phyloP scores from a whole-genome alignment of 2,113 vertebrate species.

The Pogonocichla stellata region DNA sequence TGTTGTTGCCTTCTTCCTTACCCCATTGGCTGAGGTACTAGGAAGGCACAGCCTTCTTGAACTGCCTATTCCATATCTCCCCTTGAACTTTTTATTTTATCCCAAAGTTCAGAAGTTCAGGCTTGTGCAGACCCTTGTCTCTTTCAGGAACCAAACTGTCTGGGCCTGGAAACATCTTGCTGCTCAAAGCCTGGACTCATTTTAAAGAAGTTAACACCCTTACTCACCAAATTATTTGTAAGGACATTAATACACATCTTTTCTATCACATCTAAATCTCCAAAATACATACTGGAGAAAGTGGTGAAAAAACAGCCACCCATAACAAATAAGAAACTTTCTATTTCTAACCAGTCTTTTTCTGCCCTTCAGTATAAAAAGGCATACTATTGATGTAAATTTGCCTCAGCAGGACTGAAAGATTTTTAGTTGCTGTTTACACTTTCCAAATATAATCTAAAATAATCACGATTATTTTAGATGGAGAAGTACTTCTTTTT shows the following conservation, averaged over 20 bases:
- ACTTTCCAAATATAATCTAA: neutral
- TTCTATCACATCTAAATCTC: neutral
- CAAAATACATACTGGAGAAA: neutral
- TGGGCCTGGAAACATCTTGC: neutral
- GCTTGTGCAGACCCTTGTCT: neutral
- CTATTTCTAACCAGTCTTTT: neutral
- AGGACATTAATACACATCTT: neutral
- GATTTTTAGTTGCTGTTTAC: neutral
- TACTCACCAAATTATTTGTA: neutral
- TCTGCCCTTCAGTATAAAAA: neutral
- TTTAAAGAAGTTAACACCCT: neutral
- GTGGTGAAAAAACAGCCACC: neutral
- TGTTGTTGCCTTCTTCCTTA: neutral
- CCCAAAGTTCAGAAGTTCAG: neutral
- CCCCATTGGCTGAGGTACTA: neutral
- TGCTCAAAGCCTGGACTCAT: neutral
- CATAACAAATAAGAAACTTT: neutral
- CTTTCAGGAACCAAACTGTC: too few species aligned
- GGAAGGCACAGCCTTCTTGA: neutral
- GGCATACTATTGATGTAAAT: neutral
- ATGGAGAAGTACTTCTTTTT: neutral
- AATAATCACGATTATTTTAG: neutral
- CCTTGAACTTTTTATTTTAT: neutral
- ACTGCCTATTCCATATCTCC: too few species aligned
- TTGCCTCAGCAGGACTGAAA: neutral